These are phyloP conservation scores for Drosophila obscura DNA, from an alignment of 1,140 invertebrate species.

Conservation along the genomic window DNA sequence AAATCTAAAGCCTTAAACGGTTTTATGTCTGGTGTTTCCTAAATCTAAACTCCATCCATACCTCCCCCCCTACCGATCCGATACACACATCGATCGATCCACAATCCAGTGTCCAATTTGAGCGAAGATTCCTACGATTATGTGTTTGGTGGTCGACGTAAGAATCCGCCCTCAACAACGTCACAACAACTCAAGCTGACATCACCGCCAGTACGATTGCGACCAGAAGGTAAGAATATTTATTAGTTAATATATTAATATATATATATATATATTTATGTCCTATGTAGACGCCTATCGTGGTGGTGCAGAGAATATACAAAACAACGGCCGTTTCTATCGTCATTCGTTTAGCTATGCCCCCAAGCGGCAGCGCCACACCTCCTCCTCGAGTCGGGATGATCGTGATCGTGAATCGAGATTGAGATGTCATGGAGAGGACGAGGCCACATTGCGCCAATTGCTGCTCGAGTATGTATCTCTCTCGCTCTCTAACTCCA, in stretches of 20 bases:
- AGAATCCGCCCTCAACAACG: constrained; percentile 83
- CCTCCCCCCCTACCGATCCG: too few species aligned
- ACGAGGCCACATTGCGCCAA: constrained; percentile 84
- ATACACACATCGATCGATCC: background rate
- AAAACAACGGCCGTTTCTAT: constrained; percentile 83
- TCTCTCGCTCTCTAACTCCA: too few species aligned
- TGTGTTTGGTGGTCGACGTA: constrained; percentile 84
- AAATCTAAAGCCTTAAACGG: constrained; percentile 14
- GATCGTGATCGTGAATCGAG: constrained; percentile 82
- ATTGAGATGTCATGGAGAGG: constrained; percentile 84
- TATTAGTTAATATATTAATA: too few species aligned
- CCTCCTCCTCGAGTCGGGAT: constrained; percentile 60
- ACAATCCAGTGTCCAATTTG: constrained; percentile 81
- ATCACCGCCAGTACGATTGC: constrained; percentile 81
- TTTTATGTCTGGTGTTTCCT: constrained; percentile 21
- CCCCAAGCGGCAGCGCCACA: constrained; percentile 75
- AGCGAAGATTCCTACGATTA: constrained; percentile 84
- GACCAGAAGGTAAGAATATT: constrained; percentile 77
- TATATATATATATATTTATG: constrained; percentile 3
- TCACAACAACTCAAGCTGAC: constrained; percentile 84
- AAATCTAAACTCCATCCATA: constrained; percentile 6
- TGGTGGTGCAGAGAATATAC: constrained; percentile 62
- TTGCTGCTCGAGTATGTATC: constrained; percentile 84
- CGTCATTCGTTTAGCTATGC: constrained; percentile 84
- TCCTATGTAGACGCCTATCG: constrained; percentile 69